phyloP scores from a whole-genome alignment of 2,797 vertebrate species.

The Poliocrania exsul region DNA sequence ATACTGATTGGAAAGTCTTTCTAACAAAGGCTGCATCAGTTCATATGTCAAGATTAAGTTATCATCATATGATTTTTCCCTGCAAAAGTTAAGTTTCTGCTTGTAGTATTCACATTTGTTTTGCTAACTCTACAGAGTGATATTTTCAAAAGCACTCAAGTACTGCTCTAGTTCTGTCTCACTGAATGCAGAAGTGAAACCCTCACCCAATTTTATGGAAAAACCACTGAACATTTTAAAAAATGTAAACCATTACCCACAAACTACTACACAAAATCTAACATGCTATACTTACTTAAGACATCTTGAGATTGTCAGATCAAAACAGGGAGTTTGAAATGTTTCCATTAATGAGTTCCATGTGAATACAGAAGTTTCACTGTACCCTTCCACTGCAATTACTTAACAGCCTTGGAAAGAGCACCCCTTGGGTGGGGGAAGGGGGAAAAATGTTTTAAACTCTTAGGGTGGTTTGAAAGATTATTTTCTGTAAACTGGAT shows the following conservation, averaged over 20 bases:
- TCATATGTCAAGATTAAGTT: neutral
- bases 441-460: neutral
- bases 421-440: neutral
- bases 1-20: neutral
- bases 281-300: slow-evolving; percentile 23
- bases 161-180: neutral
- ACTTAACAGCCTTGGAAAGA: slow-evolving; percentile 12
- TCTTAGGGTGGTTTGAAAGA: slow-evolving; percentile 10
- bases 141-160: neutral
- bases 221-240: slow-evolving; percentile 21
- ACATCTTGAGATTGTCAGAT: slow-evolving; percentile 38
- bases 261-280: slow-evolving; percentile 30
- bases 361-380: slow-evolving; percentile 13
- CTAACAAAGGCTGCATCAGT: neutral
- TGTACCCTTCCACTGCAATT: neutral
- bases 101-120: neutral
- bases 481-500: slow-evolving; percentile 36
- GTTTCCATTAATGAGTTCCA: slow-evolving; percentile 38
- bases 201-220: neutral
- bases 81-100: neutral
- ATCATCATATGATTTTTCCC: neutral
- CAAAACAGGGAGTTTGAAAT: slow-evolving; percentile 9
- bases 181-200: neutral
- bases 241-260: slow-evolving; percentile 24
- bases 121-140: neutral